Evolutionary conservation across 2,113 vertebrate genomes (phyloP).

Genomic region (Neolamprologus fasciatus): DNA sequence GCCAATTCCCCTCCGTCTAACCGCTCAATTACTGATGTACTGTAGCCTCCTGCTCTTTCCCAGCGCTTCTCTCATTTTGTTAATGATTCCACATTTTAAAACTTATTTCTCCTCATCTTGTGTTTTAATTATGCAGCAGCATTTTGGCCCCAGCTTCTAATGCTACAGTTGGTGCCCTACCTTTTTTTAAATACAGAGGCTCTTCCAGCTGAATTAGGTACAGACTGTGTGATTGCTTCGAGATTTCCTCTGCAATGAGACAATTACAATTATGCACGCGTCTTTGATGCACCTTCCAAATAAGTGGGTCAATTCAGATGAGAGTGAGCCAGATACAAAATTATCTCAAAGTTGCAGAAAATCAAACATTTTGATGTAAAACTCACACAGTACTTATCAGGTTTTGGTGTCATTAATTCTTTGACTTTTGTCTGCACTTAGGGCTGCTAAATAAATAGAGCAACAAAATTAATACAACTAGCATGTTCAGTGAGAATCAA

Average conservation of each 20-base stretch:
- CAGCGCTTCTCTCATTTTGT: background rate
- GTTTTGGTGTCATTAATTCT: background rate
- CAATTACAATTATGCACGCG: conserved; percentile 15
- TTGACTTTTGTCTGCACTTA: background rate
- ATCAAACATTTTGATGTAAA: conserved; percentile 1
- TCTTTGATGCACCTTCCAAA: conserved; percentile 43
- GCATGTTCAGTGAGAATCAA: background rate
- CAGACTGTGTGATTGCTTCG: background rate
- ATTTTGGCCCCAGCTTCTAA: conserved; percentile 18
- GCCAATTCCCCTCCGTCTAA: conserved; percentile 5
- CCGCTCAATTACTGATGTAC: background rate
- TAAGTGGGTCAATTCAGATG: conserved; percentile 45
- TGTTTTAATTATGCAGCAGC: conserved; percentile 25
- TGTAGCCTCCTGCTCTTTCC: background rate
- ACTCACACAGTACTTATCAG: background rate
- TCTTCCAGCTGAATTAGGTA: background rate
- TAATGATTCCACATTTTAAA: conserved; percentile 14
- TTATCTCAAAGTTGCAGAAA: conserved; percentile 15
- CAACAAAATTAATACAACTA: background rate
- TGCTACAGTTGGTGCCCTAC: background rate
- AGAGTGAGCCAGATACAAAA: conserved; percentile 23
- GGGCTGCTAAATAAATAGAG: background rate
- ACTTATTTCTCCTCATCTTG: background rate
- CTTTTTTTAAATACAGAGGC: background rate
- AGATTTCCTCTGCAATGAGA: conserved; percentile 7